Base-by-base conservation (phyloP, 2,888 invertebrate species). In the Micoletzkya japonica region DNA sequence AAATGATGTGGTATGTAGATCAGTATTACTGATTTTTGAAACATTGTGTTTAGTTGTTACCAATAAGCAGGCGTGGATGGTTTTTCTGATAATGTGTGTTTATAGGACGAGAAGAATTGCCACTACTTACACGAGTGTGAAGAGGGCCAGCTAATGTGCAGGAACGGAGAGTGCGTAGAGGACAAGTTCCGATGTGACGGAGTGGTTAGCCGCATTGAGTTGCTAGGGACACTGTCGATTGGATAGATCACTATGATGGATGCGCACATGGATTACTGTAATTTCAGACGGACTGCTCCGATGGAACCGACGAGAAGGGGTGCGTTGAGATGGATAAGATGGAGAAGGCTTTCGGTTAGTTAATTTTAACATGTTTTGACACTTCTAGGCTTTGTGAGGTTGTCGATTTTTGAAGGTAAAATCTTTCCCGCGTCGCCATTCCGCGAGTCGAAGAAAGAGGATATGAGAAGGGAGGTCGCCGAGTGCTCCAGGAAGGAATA, bases 121-220 rank as follows among this genome's bases (percentile, higher is more conserved):
- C 57, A 57, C 14, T 78, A 78, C 64, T 67, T 76, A 10, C 74
- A 75, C 69, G 59, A 73, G 2, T 74, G 74, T 36, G n/a, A 60
- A 4, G 0, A 30, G 10, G 64, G 61, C 28, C 26, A 58, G 32
- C 32, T 76, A 66, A 73, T 74, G 49, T 77, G 77, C 70, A 50
- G 73, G 10, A 73, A 74, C 14, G 76, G 76, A 3, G 74, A 74
- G 14, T 77, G 77, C 56, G 72, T 77, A 54, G 63, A 72, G 10
- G n/a, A 32, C 2, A 37, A 37, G 7, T 72, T 74, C 49, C 52
- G 73, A 26, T 77, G 77, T 50, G 75, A 77, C 50, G 75, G 76
- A 57, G 63, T 72, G 50, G 61, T 68, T 10, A 54, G 56, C 24
- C n/a, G n/a, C n/a, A n/a, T n/a, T n/a, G n/a, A n/a, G n/a, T n/a